Conservation (phyloP, 2,888 invertebrate species). For the Callyntrura sp. region DNA sequence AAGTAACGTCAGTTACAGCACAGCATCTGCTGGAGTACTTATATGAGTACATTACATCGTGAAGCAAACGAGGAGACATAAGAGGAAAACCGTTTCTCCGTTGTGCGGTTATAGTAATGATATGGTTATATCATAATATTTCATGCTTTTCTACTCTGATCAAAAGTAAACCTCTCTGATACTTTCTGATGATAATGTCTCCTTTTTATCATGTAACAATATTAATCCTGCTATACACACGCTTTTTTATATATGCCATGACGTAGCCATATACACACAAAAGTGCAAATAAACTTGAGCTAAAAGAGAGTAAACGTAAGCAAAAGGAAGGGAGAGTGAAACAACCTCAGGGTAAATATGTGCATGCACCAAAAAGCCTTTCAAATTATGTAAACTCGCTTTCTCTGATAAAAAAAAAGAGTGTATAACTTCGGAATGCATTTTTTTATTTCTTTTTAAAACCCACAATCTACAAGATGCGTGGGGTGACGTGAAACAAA, state of each 20-base stretch:
- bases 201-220: slow-evolving; percentile 56
- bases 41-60: not conserved
- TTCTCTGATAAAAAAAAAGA: not conserved
- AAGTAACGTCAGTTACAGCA: slow-evolving; percentile 59
- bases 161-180: slow-evolving; percentile 59
- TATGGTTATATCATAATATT: slow-evolving; percentile 65
- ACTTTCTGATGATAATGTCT: slow-evolving; percentile 63
- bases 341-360: slow-evolving; percentile 36
- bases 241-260: no score
- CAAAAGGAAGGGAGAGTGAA: slow-evolving; percentile 11
- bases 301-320: not conserved
- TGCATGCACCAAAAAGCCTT: slow-evolving; percentile 45
- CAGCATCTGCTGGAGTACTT: slow-evolving; percentile 41
- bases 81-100: not conserved
- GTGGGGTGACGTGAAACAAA: not conserved
- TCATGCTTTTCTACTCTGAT: slow-evolving; percentile 66
- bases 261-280: not conserved
- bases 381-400: slow-evolving; percentile 25
- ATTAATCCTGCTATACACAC: slow-evolving; percentile 59
- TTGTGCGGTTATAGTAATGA: slow-evolving; percentile 62
- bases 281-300: slow-evolving; percentile 21
- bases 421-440: slow-evolving; percentile 25
- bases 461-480: not conserved
- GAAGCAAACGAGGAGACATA: not conserved
- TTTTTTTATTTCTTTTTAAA: not conserved